Conservation (phyloP, 2,888 invertebrate genomes). For the Cryptosula pallasiana region DNA sequence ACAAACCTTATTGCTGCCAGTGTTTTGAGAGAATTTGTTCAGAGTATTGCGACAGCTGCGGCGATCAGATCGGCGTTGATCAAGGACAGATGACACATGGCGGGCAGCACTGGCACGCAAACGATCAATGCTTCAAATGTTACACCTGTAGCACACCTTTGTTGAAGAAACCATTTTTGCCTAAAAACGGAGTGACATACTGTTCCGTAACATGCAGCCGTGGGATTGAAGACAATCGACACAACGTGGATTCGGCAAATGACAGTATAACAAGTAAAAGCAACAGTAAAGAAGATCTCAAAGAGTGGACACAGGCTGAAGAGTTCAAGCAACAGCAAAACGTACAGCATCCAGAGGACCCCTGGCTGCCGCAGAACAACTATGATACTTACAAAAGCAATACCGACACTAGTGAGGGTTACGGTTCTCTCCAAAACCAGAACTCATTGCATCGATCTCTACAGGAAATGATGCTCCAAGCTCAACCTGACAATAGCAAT, state of each 20-base stretch:
- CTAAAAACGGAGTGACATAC: constrained; percentile 85
- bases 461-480: not conserved
- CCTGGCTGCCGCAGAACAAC: not conserved
- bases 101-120: constrained; percentile 96
- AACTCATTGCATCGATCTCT: not conserved
- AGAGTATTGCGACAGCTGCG: constrained; percentile 94
- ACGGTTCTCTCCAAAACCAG: constrained; percentile 20
- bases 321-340: not conserved
- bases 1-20: constrained; percentile 84
- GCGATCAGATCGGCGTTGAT: constrained; percentile 91
- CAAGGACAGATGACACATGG: constrained; percentile 97
- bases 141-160: constrained; percentile 73
- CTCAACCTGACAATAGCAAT: not conserved
- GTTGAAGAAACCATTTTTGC: constrained; percentile 83
- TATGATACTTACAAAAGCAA: constrained; percentile 11
- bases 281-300: not conserved
- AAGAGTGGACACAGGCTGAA: not conserved
- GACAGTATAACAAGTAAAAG: not conserved
- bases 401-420: constrained; percentile 21
- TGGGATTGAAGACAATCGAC: constrained; percentile 28
- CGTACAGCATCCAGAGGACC: not conserved
- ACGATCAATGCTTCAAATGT: constrained; percentile 89
- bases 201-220: constrained; percentile 86
- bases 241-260: too few species aligned
- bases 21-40: constrained; percentile 95